Evolutionary conservation across 2,797 vertebrate genomes (phyloP), one percentile per base, ranked within the genome.

Genomic region (Catamblyrhynchus diadema): DNA sequence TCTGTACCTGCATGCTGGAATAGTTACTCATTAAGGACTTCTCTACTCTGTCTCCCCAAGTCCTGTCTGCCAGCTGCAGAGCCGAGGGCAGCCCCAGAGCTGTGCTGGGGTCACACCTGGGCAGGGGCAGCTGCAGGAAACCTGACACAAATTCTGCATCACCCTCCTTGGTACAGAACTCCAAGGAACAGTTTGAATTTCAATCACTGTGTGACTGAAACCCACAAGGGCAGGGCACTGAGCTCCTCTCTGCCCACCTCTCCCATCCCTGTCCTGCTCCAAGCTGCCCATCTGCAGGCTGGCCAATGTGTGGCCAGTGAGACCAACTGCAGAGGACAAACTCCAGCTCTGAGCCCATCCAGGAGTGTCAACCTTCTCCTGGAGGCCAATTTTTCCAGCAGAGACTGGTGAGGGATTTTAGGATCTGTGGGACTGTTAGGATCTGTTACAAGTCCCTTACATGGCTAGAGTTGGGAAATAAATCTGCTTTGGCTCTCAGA

Each of bases 241-340:
- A 79, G 56, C 48, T 77, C 71, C 33, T 27, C 45, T 59, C 48
- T 32, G 57, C 22, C 48, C 39, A 20, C 37, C 33, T 42, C 51
- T 82, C 62, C 74, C 56, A 10, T 1, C 39, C 44, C 53, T 37
- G 51, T 16, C 53, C 67, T 66, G 71, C 73, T 78, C 62, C 0
- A 2, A 28, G 24, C 39, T 30, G 33, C 33, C 25, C 62, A 30
- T 51, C 24, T 41, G 66, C 66, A 56, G 45, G 41, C 61, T 86
- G 60, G 33, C 39, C 79, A 44, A 2, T 0, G 0, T 6, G 39
- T 9, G 65, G 9, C 45, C 70, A 42, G 21, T 2, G 12, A 16
- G 51, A 57, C 21, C 56, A 44, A 8, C 37, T 32, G 28, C 37
- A 35, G 54, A 24, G n/a, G 67, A n/a, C 70, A 50, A 44, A 79